These are phyloP conservation scores for Anarhynchus alexandrinus DNA, from an alignment of 2,113 vertebrate genomes.

Conservation along the genomic window DNA sequence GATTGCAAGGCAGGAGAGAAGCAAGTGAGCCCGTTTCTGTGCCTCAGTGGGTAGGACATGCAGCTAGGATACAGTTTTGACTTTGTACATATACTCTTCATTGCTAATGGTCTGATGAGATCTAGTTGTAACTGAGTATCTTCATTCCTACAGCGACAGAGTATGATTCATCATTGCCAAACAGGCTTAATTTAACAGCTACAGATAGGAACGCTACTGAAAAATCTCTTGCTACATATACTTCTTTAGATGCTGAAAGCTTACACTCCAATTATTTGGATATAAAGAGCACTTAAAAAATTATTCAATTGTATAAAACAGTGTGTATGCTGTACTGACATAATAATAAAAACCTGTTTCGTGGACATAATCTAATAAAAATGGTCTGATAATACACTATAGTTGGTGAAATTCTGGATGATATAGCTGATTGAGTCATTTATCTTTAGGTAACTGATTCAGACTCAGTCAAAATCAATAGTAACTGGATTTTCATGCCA, in stretches of 20 bases:
- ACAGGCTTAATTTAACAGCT: not conserved
- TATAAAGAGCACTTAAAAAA: constrained; percentile 33
- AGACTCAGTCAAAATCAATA: constrained; percentile 49
- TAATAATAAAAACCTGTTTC: not conserved
- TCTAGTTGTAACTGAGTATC: not conserved
- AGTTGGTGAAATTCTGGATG: constrained; percentile 13
- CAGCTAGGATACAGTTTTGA: not conserved
- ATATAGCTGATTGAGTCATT: not conserved
- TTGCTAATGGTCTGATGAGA: not conserved
- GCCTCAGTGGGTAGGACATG: not conserved
- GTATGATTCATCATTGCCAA: not conserved
- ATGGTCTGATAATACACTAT: not conserved
- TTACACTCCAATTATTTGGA: not conserved
- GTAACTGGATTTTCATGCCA: constrained; percentile 25
- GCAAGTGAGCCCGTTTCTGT: not conserved
- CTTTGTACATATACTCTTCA: not conserved
- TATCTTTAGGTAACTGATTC: constrained; percentile 9
- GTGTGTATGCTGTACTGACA: not conserved
- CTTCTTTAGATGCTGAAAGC: not conserved
- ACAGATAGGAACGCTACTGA: not conserved
- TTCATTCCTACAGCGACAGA: not conserved
- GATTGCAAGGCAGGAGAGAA: not conserved
- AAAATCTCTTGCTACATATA: not conserved
- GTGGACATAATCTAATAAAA: constrained; percentile 26
- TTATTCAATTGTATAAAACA: constrained; percentile 3